These are phyloP conservation scores for Oceanodroma tethys DNA, from an alignment of 2,113 vertebrate genomes.

Conservation along the genomic window DNA sequence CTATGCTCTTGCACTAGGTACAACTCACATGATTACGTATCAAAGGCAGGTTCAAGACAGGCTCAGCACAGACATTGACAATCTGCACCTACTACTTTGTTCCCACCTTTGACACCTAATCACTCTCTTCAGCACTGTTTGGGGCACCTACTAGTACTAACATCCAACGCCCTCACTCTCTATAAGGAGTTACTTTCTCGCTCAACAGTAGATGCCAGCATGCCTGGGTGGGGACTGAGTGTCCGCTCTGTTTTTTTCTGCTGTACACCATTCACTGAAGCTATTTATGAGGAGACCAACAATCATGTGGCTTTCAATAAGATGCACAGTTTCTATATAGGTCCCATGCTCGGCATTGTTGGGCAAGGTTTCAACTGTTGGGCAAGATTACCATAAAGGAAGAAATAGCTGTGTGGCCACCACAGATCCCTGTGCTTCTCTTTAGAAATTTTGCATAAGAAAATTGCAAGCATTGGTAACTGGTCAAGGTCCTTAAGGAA, in stretches of 20 bases:
- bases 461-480: not conserved
- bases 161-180: not conserved
- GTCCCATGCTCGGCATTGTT: not conserved
- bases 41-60: not conserved
- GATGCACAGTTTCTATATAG: not conserved
- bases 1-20: not conserved
- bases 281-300: not conserved
- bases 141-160: not conserved
- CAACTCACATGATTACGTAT: not conserved
- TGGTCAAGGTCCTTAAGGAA: not conserved
- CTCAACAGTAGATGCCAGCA: not conserved
- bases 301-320: not conserved
- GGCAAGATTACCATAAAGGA: not conserved
- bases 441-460: not conserved
- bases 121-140: not conserved
- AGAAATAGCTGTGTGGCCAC: not conserved
- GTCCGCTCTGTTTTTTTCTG: not conserved
- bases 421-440: not conserved
- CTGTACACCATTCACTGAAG: not conserved
- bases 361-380: not conserved
- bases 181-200: not conserved
- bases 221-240: not conserved
- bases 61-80: not conserved
- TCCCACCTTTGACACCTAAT: not conserved
- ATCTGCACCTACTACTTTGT: not conserved